Evolutionary conservation across 2,113 vertebrate genomes (phyloP).

Genomic region (Tupaia tana): DNA sequence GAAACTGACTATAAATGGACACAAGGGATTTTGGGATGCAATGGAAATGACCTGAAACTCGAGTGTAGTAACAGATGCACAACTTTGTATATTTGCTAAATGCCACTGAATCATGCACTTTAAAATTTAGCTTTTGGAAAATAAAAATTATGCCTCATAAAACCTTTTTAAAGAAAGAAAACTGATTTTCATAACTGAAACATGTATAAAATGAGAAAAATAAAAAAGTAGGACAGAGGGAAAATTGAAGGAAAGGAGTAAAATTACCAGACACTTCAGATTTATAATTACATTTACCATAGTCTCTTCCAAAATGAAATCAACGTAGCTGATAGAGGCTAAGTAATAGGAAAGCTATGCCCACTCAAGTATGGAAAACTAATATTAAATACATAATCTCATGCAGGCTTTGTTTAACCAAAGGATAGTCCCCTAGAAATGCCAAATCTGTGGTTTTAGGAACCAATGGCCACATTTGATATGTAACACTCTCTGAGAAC

Average conservation of each 20-base stretch:
- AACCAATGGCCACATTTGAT: not conserved
- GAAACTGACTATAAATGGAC: not conserved
- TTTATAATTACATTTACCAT: not conserved
- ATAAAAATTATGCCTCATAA: not conserved
- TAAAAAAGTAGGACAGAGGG: not conserved
- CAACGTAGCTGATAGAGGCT: not conserved
- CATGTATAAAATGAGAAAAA: not conserved
- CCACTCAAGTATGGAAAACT: constrained; percentile 16
- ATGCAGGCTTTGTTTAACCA: constrained; percentile 26
- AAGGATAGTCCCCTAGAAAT: constrained; percentile 1
- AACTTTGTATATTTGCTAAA: constrained; percentile 31
- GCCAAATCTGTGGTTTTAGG: constrained; percentile 37
- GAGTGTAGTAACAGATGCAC: not conserved
- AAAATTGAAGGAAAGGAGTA: not conserved
- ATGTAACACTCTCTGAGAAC: not conserved
- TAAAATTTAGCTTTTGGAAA: not conserved
- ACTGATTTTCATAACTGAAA: constrained; percentile 44
- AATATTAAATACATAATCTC: constrained; percentile 2
- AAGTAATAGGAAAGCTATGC: not conserved
- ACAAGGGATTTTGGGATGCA: not conserved
- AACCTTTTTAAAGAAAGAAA: constrained; percentile 23
- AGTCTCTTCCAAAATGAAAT: constrained; percentile 45
- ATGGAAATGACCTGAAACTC: constrained; percentile 30
- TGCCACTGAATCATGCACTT: not conserved
- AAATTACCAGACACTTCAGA: not conserved